phyloP scores from a whole-genome alignment of 2,113 vertebrate genomes.

The Sminthopsis crassicaudata region DNA sequence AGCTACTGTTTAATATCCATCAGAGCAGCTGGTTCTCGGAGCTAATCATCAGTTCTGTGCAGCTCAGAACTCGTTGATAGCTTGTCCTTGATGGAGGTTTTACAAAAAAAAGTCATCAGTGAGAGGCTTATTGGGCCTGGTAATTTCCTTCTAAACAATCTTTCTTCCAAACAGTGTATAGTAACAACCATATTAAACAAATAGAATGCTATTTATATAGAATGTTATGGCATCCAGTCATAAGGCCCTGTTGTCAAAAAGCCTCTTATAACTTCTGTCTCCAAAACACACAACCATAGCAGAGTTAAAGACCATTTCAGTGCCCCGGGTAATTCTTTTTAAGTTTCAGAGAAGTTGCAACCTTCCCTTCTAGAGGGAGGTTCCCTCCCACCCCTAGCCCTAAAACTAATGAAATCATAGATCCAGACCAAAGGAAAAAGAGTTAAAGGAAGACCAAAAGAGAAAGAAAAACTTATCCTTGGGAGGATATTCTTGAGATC shows the following conservation, averaged over 20 bases:
- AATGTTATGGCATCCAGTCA: neutral
- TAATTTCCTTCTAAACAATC: neutral
- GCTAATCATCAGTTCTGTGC: neutral
- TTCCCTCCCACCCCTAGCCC: no score
- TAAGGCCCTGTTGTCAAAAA: neutral
- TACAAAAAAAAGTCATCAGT: neutral
- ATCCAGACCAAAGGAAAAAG: neutral
- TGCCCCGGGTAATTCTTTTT: neutral
- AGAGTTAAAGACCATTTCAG: neutral
- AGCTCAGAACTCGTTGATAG: neutral
- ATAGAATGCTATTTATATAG: neutral
- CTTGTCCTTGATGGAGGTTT: neutral
- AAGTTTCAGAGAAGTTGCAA: neutral
- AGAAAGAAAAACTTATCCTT: neutral
- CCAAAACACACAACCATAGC: neutral
- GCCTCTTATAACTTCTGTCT: neutral
- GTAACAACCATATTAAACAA: neutral
- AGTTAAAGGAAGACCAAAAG: neutral
- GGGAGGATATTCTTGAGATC: neutral
- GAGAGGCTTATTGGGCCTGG: neutral
- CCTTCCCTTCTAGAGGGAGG: neutral
- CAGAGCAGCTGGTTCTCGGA: conserved; percentile 23
- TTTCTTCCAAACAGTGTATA: neutral
- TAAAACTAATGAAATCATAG: neutral
- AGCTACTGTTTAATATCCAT: neutral